Conservation (phyloP, 2,113 vertebrate genomes). For the Nansenia antarctica region DNA sequence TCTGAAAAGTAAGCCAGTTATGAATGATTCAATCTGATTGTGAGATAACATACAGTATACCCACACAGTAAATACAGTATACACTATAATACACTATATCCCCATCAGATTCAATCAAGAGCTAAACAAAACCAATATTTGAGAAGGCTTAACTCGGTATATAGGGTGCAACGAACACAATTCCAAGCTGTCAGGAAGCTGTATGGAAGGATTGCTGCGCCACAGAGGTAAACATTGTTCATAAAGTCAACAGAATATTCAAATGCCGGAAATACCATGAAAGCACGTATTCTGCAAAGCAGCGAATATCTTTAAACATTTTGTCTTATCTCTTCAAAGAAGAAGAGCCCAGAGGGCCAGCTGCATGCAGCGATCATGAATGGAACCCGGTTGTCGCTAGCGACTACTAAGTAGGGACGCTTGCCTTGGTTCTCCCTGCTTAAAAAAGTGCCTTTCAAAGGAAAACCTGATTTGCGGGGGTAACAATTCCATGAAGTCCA, state of each 20-base stretch:
- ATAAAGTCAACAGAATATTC: not conserved
- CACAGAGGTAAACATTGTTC: not conserved
- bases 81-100: too few relatives aligned
- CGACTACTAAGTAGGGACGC: not conserved
- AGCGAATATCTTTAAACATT: conserved; percentile 34
- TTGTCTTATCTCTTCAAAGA: conserved; percentile 36
- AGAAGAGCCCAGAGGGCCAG: conserved; percentile 31
- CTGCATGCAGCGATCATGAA: conserved; percentile 29
- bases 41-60: too few relatives aligned
- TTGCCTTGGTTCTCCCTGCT: not conserved
- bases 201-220: too few relatives aligned
- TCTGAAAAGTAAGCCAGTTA: not conserved
- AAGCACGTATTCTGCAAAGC: not conserved
- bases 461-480: not conserved
- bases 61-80: too few relatives aligned
- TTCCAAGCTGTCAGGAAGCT: too few relatives aligned
- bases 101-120: not conserved
- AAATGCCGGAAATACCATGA: not conserved
- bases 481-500: not conserved
- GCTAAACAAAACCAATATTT: not conserved
- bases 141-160: too few relatives aligned
- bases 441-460: not conserved
- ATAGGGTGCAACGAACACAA: not conserved
- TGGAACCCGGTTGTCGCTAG: conserved; percentile 11
- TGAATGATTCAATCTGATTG: not conserved